A percentile compares a stretch with the other conserved stretches of the same genome.
phyloP scores from a whole-genome alignment of 2,888 invertebrate genomes.

The Lepidochitona cinerea region DNA sequence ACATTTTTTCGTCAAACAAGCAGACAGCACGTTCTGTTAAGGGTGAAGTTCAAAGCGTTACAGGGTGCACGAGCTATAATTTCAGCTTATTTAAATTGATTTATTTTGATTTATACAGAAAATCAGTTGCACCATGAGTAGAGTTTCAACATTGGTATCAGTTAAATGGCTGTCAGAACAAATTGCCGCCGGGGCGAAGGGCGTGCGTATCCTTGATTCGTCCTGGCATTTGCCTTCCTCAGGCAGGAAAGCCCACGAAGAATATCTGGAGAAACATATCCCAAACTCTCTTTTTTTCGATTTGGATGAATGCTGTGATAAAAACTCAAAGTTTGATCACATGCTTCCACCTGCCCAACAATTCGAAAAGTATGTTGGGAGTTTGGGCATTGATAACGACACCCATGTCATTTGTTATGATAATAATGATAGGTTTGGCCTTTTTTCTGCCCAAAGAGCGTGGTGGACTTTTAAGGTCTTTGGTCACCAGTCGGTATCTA shows the following conservation, averaged over 20 bases:
- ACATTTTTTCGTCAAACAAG: too few species aligned
- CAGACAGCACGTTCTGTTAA: too few species aligned
- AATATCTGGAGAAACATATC: conserved; percentile 59
- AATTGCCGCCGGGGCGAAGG: conserved; percentile 28
- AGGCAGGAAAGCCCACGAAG: conserved; percentile 45
- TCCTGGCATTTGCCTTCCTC: conserved; percentile 60
- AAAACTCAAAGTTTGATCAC: conserved; percentile 45
- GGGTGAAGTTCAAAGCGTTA: too few species aligned
- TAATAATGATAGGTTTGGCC: conserved; percentile 47
- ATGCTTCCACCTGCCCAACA: conserved; percentile 53
- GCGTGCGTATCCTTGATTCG: conserved; percentile 56
- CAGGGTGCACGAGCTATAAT: too few species aligned
- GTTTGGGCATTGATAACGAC: conserved; percentile 56
- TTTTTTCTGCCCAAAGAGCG: conserved; percentile 58
- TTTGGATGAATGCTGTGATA: conserved; percentile 59
- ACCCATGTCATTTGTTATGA: conserved; percentile 66
- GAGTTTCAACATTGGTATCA: conserved; percentile 26
- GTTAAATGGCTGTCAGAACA: conserved; percentile 33
- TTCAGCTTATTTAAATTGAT: too few species aligned
- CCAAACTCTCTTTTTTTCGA: conserved; percentile 65
- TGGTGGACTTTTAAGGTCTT: conserved; percentile 66
- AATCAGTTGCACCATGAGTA: too few species aligned
- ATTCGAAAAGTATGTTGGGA: conserved; percentile 60
- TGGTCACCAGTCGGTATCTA: conserved; percentile 57
- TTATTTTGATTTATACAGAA: too few species aligned